These are phyloP conservation scores for Carapus acus DNA, from an alignment of 2,797 vertebrate genomes.

Conservation along the genomic window DNA sequence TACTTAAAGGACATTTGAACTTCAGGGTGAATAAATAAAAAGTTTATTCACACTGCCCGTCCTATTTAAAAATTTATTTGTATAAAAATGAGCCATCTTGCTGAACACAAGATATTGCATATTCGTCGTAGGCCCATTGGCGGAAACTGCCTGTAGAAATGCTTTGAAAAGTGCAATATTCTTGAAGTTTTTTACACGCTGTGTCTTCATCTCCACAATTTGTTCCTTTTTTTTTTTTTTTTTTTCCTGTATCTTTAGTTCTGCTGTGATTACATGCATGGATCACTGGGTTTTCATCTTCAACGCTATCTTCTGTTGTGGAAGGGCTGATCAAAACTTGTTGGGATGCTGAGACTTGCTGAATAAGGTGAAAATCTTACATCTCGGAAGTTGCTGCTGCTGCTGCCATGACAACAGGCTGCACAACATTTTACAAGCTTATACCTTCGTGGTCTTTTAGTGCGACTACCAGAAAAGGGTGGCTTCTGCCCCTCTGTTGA, in stretches of 20 bases:
- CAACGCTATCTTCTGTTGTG: constrained; percentile 13
- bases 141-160: constrained; percentile 1
- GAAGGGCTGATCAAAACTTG: constrained; percentile 26
- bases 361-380: too few relatives aligned
- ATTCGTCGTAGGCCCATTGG: not conserved
- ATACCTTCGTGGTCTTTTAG: constrained; percentile 15
- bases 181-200: constrained; percentile 7
- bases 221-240: constrained; percentile 11
- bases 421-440: constrained; percentile 21
- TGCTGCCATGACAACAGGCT: constrained; percentile 10
- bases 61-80: too few relatives aligned
- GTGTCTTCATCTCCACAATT: constrained; percentile 15
- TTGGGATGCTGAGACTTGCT: constrained; percentile 27
- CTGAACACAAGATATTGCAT: too few relatives aligned
- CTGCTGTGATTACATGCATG: constrained; percentile 12
- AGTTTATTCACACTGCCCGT: not conserved
- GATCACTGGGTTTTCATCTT: constrained; percentile 36
- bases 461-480: constrained; percentile 9
- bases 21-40: too few relatives aligned
- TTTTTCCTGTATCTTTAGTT: too few relatives aligned
- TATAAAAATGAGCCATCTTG: too few relatives aligned
- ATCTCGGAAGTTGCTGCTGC: too few relatives aligned
- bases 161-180: constrained; percentile 52
- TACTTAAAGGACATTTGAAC: not conserved
- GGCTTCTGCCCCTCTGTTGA: constrained; percentile 10